A percentile compares a stretch with the other conserved stretches of the same genome.
Evolutionary conservation across 2,113 vertebrate species (phyloP).

Genomic region (Eulemur macaco): DNA sequence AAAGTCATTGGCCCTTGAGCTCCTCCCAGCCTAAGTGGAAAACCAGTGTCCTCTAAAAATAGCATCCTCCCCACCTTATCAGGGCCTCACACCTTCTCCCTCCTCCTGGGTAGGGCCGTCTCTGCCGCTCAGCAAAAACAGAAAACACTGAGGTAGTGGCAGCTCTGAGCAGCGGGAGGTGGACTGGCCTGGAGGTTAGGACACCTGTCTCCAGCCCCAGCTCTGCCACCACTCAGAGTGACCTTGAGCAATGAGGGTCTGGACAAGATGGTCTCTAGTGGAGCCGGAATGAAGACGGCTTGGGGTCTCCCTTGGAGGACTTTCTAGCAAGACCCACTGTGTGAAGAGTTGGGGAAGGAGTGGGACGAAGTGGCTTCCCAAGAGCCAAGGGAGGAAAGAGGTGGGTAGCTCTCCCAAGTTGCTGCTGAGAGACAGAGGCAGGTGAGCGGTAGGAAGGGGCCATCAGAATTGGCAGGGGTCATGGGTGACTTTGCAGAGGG

Average conservation of each 20-base stretch:
- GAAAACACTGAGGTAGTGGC: background rate
- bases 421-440: background rate
- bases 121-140: background rate
- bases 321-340: background rate
- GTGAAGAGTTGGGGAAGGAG: background rate
- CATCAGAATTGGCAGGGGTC: background rate
- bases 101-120: background rate
- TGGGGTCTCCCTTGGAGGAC: background rate
- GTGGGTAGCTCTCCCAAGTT: background rate
- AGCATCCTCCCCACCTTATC: constrained; percentile 70
- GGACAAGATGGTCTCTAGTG: background rate
- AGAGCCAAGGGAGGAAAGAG: background rate
- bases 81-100: constrained; percentile 65
- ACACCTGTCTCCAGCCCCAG: background rate
- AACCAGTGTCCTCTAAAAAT: constrained; percentile 69
- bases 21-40: constrained; percentile 28
- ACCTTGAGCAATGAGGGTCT: background rate
- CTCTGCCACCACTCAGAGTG: background rate
- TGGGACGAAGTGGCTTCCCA: background rate
- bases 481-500: background rate
- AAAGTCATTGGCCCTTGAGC: background rate
- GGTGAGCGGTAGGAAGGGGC: background rate
- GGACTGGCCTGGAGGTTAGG: background rate
- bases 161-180: background rate
- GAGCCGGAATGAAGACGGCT: background rate